Evolutionary conservation across 2,888 invertebrate genomes (phyloP).

Genomic region (Psylliodes chrysocephalus): DNA sequence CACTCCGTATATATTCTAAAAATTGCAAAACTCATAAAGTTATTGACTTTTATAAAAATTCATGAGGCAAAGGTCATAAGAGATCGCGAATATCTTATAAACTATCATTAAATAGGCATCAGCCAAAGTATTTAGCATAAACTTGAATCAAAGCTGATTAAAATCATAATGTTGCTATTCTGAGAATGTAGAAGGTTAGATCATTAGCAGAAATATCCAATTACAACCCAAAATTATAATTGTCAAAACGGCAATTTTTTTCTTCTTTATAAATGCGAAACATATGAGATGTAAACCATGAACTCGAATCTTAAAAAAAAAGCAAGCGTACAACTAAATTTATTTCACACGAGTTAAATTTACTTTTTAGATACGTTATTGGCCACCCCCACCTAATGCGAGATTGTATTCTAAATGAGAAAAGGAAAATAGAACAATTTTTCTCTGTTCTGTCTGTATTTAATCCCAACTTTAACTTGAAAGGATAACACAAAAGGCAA

Average conservation of each 20-base stretch:
- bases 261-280: background rate
- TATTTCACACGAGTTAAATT: no score
- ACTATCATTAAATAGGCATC: slow-evolving; percentile 22
- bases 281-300: background rate
- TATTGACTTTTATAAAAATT: slow-evolving; percentile 15
- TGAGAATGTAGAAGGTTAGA: background rate
- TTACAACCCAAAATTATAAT: background rate
- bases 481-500: background rate
- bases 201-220: background rate
- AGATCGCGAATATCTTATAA: background rate
- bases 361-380: no score
- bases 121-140: background rate
- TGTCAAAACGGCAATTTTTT: background rate
- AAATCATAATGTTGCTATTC: background rate
- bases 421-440: no score
- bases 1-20: background rate
- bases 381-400: no score
- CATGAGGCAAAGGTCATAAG: slow-evolving; percentile 19
- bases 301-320: no score
- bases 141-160: background rate
- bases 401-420: no score
- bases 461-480: no score
- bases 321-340: no score
- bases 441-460: no score
- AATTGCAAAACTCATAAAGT: background rate